Base-by-base conservation (phyloP, 2,888 invertebrate genomes). In the Amphipyra berbera region DNA sequence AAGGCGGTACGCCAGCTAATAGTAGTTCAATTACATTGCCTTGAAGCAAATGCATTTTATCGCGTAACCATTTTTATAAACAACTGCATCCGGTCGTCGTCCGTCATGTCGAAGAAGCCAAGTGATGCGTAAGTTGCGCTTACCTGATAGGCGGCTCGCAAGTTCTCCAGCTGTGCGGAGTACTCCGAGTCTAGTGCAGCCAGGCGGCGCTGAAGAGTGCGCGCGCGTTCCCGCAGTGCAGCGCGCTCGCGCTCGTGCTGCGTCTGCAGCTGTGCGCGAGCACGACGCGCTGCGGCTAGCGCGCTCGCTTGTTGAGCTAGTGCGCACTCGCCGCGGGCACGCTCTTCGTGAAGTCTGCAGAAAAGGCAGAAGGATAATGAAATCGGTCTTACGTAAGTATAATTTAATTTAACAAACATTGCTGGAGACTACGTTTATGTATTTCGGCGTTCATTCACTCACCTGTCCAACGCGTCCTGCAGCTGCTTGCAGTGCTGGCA, bases 151-250 rank as follows among this genome's bases (percentile, higher is more conserved):
- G 97, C 97, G 13, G 97, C 96, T 44, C 97, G 95, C 58, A 98
- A 92, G 82, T 97, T 97, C 82, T 97, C 97, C 59, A 98, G 95
- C 88, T 98, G 98, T 79, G 97, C 97, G 57, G 97, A 96, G 89
- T 98, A 97, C 90, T 98, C 98, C 7, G 97, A 96, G 88, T 98
- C 97, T 63, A 98, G 94, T 38, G 97, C 96, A 71, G 96, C 96
- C 69, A 97, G 95, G 21, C 97, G 95, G 38, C 96, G 95, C 87
- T 97, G 97, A 77, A 97, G 91, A 68, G 96, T 96, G 62, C 96
- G 95, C 60, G 97, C 96, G 61, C 97, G 96, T 82, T 97, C 97
- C 37, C 97, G 89, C 57, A 96, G 92, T 64, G 95, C 95, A 33
- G 95, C 96, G 72, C 96, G 95, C 86, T 96, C 93, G 66, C 96